Evolutionary conservation across 2,888 invertebrate species (phyloP).

Genomic region (Platypus cylindrus): DNA sequence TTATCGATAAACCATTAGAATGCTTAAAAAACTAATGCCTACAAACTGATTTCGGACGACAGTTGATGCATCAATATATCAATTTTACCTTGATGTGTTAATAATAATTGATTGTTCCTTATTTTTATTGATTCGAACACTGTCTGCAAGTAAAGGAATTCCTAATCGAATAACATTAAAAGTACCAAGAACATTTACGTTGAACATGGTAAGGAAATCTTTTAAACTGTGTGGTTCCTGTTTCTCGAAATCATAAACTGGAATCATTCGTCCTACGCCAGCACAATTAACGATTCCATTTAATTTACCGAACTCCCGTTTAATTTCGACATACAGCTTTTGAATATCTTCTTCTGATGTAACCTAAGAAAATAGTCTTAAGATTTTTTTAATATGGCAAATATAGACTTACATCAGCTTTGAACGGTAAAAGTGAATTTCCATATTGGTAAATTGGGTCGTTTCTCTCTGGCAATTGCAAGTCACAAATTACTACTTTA

Average conservation of each 20-base stretch:
- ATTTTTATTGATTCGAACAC: slow-evolving; percentile 6
- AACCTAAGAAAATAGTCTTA: slow-evolving; percentile 6
- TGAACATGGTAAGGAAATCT: slow-evolving; percentile 8
- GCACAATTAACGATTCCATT: slow-evolving; percentile 14
- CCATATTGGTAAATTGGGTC: slow-evolving; percentile 2
- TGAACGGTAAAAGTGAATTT: slow-evolving; percentile 7
- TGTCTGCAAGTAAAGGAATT: slow-evolving; percentile 8
- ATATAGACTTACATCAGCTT: slow-evolving; percentile 12
- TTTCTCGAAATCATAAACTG: slow-evolving; percentile 7
- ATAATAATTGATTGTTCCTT: slow-evolving; percentile 11
- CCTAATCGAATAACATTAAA: slow-evolving; percentile 11
- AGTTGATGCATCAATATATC: too few relatives aligned
- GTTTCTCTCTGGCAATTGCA: slow-evolving; percentile 4
- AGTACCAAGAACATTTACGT: slow-evolving; percentile 13
- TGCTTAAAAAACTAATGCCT: too few relatives aligned
- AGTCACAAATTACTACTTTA: slow-evolving; percentile 8
- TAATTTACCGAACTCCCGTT: slow-evolving; percentile 12
- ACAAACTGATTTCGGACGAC: too few relatives aligned
- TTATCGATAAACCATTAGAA: too few relatives aligned
- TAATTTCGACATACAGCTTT: slow-evolving; percentile 8
- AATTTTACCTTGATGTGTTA: slow-evolving; percentile 11
- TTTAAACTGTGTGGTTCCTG: slow-evolving; percentile 9
- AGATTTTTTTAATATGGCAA: not conserved
- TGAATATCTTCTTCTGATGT: slow-evolving; percentile 12
- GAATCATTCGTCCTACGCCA: not conserved